A percentile compares a stretch with the other conserved stretches of the same genome.
These are phyloP conservation scores for Acrocera orbiculus DNA, from an alignment of 2,888 invertebrate species.

Conservation along the genomic window DNA sequence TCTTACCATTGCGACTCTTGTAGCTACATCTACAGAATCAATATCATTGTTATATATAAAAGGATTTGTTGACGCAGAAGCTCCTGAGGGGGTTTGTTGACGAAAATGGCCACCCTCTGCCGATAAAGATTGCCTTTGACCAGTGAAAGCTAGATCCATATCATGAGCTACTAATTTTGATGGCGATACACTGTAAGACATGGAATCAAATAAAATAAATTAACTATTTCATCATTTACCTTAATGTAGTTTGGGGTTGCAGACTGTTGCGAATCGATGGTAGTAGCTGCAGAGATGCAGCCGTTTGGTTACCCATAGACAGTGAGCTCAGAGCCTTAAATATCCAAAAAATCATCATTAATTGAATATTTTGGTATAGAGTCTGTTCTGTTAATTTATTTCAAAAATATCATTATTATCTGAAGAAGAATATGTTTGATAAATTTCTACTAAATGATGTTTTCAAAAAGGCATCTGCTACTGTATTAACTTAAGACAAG, in stretches of 20 bases:
- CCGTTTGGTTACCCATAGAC: constrained; percentile 42
- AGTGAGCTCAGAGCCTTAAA: constrained; percentile 35
- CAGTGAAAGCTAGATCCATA: constrained; percentile 23
- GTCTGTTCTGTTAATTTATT: too few relatives aligned
- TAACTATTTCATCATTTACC: constrained; percentile 26
- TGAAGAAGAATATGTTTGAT: too few relatives aligned
- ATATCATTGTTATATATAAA: constrained; percentile 88
- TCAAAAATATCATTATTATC: too few relatives aligned
- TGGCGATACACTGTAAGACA: constrained; percentile 21
- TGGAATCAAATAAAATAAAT: background rate
- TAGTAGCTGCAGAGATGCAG: constrained; percentile 38
- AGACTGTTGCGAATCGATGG: constrained; percentile 48
- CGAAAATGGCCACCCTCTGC: constrained; percentile 32
- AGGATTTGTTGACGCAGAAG: constrained; percentile 50
- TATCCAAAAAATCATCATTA: too few relatives aligned
- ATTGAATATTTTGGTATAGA: too few relatives aligned
- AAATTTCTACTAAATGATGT: too few relatives aligned
- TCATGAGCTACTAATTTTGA: constrained; percentile 25
- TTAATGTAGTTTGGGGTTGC: constrained; percentile 38
- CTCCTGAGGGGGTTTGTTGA: constrained; percentile 36
- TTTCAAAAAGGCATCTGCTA: too few relatives aligned
- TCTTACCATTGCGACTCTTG: constrained; percentile 85
- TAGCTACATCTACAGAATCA: constrained; percentile 96
- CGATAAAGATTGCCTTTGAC: constrained; percentile 30
- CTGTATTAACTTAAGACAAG: too few relatives aligned